phyloP scores from a whole-genome alignment of 92 coral and sea anemone species.

The Zoanthus gigantus region DNA sequence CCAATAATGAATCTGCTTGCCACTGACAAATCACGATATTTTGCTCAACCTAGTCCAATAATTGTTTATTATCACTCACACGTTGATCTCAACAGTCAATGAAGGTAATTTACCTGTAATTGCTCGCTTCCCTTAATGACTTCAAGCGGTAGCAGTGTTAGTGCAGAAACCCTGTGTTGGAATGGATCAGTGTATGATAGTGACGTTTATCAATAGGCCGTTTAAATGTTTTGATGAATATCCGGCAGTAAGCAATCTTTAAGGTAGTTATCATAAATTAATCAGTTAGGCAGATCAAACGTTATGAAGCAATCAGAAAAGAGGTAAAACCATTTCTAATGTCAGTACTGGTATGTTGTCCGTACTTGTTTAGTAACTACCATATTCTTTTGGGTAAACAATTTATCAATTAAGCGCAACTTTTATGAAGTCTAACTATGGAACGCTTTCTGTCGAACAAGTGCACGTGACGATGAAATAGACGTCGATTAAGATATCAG shows the following conservation, averaged over 20 bases:
- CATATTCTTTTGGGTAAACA: neutral
- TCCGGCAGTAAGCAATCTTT: neutral
- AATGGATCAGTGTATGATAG: neutral
- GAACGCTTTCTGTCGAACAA: neutral
- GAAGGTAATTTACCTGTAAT: conserved; percentile 67
- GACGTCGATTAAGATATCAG: no score
- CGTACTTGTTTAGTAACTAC: neutral
- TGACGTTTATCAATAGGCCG: neutral
- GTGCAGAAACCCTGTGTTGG: conserved; percentile 74
- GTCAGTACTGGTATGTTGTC: neutral
- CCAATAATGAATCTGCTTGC: no score
- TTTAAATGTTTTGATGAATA: neutral
- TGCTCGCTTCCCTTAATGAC: conserved; percentile 81
- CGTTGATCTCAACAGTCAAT: no score
- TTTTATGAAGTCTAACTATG: neutral
- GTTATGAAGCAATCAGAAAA: no score
- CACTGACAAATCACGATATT: no score
- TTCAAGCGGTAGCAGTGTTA: conserved; percentile 81
- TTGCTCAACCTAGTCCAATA: no score
- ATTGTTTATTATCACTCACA: no score
- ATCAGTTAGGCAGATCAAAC: no score
- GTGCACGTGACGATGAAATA: neutral
- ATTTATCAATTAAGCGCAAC: neutral
- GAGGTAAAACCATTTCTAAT: neutral
- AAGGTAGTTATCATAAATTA: neutral